Evolutionary conservation across 1,140 invertebrate species (phyloP).

Genomic region (Bradysia coprophila): DNA sequence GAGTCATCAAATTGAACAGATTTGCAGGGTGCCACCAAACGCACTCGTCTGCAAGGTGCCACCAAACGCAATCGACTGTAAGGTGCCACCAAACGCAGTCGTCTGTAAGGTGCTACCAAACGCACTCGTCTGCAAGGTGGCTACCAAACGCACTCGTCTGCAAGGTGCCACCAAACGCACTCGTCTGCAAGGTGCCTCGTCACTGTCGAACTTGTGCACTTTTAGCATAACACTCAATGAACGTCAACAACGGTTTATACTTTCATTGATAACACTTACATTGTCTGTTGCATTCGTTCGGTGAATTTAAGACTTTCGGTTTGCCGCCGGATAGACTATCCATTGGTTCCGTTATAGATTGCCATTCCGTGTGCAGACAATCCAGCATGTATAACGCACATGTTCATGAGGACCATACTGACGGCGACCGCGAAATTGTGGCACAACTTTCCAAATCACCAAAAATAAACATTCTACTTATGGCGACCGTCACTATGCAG

Average conservation of each 20-base stretch:
- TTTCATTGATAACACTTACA: slow-evolving; percentile 14
- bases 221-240: too few relatives aligned
- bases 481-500: slow-evolving; percentile 44
- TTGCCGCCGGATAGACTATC: neutral
- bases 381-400: slow-evolving; percentile 64
- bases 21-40: slow-evolving; percentile 65
- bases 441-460: slow-evolving; percentile 75
- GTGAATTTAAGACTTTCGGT: neutral
- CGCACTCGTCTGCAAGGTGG: too few relatives aligned
- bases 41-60: slow-evolving; percentile 61
- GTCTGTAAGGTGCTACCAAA: too few relatives aligned
- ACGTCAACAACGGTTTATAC: too few relatives aligned
- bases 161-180: too few relatives aligned
- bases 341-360: slow-evolving; percentile 31
- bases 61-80: too few relatives aligned
- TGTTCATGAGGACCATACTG: slow-evolving; percentile 80
- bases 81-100: too few relatives aligned
- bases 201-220: too few relatives aligned
- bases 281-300: neutral
- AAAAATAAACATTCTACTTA: slow-evolving; percentile 53
- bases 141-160: too few relatives aligned
- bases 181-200: too few relatives aligned
- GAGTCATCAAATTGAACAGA: too few relatives aligned
- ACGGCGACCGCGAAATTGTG: slow-evolving; percentile 67
- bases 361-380: slow-evolving; percentile 55